Evolutionary conservation across 2,113 vertebrate genomes (phyloP), one percentile per base, ranked within the genome.

Genomic region (Dryoscopus gambensis): DNA sequence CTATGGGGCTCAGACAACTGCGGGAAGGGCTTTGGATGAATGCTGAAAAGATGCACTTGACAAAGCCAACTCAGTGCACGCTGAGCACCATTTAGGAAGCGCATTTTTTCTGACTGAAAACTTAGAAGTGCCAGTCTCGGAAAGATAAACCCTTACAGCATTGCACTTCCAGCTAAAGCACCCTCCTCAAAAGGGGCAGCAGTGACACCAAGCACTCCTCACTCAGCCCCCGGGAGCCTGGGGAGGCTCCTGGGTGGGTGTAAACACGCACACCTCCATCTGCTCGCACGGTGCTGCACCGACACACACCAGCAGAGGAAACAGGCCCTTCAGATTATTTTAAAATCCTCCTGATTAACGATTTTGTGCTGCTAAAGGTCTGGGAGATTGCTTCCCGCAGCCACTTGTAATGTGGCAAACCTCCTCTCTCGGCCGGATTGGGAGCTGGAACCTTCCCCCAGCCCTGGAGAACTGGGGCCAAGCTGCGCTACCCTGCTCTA

Each of bases 1-100:
- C 96, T 96, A 60, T 67, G 78, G 94, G 40, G 85, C 62, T 31
- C 75, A 93, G 84, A 75, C 65, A 76, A 67, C 89, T 94, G 86
- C 80, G 50, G 94, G 93, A 74, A 96, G 71, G 94, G 64, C 93
- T 97, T 77, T 81, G 94, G 89, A 84, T 92, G 89, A 93, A 95
- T 80, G 79, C 60, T 88, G 42, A 87, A 95, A 96, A 94, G 95
- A 98, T 94, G 97, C 97, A 93, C 97, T 97, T 97, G 82, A 96
- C 95, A 87, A 74, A 94, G 82, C 31, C 68, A 87, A 93, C 56
- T 74, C 56, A 24, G 49, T 60, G 88, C 89, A 71, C 35, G 17
- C 85, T 50, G 25, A 81, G 94, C 62, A n/a, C 86, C 64, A 40
- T 71, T 90, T 77, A 56, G 89, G 79, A 70, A 84, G 79, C 49